Base-by-base conservation (phyloP, 2,888 invertebrate genomes). In the Syrista parreyssii region DNA sequence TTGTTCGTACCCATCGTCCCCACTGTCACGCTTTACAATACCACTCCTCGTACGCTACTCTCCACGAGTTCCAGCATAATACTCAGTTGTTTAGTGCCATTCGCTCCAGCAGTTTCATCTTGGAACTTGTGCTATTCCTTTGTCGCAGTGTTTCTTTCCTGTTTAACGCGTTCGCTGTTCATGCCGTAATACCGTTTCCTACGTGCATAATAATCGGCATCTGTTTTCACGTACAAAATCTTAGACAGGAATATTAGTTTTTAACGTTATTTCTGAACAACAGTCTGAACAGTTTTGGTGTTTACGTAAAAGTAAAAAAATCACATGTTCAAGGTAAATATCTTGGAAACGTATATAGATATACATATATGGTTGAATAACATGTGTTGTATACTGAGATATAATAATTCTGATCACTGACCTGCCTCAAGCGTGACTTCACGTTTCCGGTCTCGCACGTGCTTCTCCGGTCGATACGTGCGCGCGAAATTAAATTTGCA, bases 71-170 rank as follows among this genome's bases (percentile, higher is more conserved):
- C 85, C 84, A 83, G 84, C 83, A 79, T 85, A 87, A 88, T 85
- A 87, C 84, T 87, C 87, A 83, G 86, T 88, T 88, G 88, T 88
- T 88, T 88, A 88, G 89, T 89, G 85, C 84, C 85, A 82, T 82
- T 87, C 86, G 85, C 83, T 84, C 80, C 83, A 79, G 82, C 84
- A 83, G 82, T 80, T 80, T 76, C 78, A 73, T 69, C 76, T 68
- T 74, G 76, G 76, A 68, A 55, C 9, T 76, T 68, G 78, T 76
- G 73, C 75, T 75, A 68, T 72, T 75, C n/a, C 55, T 75, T 78
- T 73, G 75, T 78, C 71, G 55, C 55, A 23, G 55, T 55, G 55
- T 55, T 55, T 55, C 55, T 6, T 55, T 55, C 23, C 23, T 2
- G 23, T 23, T 23, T 55, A 55, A 55, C 23, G 55, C 23, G 55